Evolutionary conservation across 1,140 invertebrate genomes (phyloP).

Genomic region (Alviniconcha marisindica): DNA sequence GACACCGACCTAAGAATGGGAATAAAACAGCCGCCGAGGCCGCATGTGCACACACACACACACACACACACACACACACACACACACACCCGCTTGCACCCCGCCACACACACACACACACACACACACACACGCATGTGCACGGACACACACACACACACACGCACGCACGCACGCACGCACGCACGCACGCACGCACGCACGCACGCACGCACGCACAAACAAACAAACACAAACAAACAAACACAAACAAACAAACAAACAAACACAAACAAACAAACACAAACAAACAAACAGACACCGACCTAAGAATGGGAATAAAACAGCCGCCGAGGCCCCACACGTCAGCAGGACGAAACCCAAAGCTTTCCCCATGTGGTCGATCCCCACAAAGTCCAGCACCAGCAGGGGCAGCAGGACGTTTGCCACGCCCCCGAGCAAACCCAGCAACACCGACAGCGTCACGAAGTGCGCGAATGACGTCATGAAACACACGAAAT

Average conservation of each 20-base stretch:
- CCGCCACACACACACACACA: not conserved
- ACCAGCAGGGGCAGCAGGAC: not conserved
- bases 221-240: no score
- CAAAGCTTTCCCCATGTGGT: conserved; percentile 7
- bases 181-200: no score
- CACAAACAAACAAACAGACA: not conserved
- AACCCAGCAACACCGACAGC: conserved; percentile 14
- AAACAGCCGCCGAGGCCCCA: not conserved
- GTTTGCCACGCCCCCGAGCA: conserved; percentile 10
- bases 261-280: no score
- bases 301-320: conserved; percentile 17
- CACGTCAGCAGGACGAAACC: not conserved
- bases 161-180: no score
- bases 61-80: not conserved
- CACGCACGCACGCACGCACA: no score
- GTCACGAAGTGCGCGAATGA: conserved; percentile 17
- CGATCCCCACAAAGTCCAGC: conserved; percentile 22
- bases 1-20: not conserved
- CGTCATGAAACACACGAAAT: conserved; percentile 36
- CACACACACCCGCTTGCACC: not conserved
- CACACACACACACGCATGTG: no score
- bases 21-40: not conserved
- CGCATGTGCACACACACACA: not conserved
- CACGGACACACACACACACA: no score
- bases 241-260: no score